Evolutionary conservation across 2,113 vertebrate genomes (phyloP).

Genomic region (Entosphenus tridentatus): DNA sequence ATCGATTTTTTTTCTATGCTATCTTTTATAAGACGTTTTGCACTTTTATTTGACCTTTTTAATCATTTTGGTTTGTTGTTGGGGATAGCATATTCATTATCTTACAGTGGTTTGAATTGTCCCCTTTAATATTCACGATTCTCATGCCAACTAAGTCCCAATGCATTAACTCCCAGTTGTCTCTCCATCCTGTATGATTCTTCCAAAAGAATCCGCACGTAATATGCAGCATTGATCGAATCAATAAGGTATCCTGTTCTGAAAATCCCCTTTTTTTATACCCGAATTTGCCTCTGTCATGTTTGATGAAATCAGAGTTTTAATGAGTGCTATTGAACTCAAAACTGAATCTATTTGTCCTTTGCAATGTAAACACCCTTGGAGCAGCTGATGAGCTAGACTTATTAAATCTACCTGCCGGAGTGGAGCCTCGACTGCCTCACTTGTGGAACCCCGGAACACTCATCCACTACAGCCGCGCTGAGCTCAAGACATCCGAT

Average conservation of each 20-base stretch:
- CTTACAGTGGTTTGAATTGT: too few species aligned
- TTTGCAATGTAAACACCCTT: slow-evolving; percentile 9
- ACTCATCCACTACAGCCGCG: slow-evolving; percentile 67
- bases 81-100: background rate
- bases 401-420: slow-evolving; percentile 47
- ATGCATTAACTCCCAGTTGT: too few species aligned
- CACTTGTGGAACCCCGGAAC: slow-evolving; percentile 56
- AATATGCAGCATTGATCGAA: too few species aligned
- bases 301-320: background rate
- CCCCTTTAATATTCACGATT: too few species aligned
- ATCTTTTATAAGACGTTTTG: slow-evolving; percentile 10
- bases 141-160: too few species aligned
- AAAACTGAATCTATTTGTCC: slow-evolving; percentile 7
- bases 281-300: background rate
- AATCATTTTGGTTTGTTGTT: background rate
- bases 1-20: background rate
- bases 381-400: slow-evolving; percentile 65
- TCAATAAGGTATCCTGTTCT: too few species aligned
- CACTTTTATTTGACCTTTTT: background rate
- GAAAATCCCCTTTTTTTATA: background rate
- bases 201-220: too few species aligned
- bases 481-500: slow-evolving; percentile 92
- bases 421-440: slow-evolving; percentile 34
- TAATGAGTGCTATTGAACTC: background rate
- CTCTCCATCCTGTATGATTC: too few species aligned